These are phyloP conservation scores for Thinocorus orbignyianus DNA, from an alignment of 2,113 vertebrate genomes.

Conservation along the genomic window DNA sequence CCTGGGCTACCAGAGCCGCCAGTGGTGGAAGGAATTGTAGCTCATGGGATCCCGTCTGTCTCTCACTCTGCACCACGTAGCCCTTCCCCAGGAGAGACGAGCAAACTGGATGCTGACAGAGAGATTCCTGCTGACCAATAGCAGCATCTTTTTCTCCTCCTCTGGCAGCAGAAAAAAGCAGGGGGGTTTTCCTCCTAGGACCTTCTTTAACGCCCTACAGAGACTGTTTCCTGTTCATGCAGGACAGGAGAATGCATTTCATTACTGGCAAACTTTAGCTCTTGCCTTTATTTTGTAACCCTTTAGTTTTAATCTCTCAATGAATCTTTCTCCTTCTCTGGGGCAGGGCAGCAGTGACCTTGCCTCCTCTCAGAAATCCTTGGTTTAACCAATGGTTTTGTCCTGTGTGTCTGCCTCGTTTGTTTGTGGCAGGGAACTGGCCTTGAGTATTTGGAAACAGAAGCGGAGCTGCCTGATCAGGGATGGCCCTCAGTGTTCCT, in stretches of 20 bases:
- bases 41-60: constrained; percentile 85
- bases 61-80: constrained; percentile 80
- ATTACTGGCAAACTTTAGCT: constrained; percentile 70
- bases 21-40: constrained; percentile 87
- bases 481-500: background rate
- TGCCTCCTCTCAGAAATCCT: constrained; percentile 30
- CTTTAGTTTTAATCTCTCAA: constrained; percentile 65
- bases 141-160: constrained; percentile 69
- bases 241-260: constrained; percentile 67
- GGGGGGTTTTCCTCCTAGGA: constrained; percentile 61
- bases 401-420: background rate
- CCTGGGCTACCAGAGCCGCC: constrained; percentile 81
- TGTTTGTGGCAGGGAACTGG: background rate
- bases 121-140: constrained; percentile 93
- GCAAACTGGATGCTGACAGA: constrained; percentile 92
- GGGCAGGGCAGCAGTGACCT: constrained; percentile 60
- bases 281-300: constrained; percentile 77
- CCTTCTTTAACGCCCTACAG: constrained; percentile 61
- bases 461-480: constrained; percentile 21
- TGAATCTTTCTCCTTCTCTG: constrained; percentile 59
- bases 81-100: constrained; percentile 88
- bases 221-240: constrained; percentile 64
- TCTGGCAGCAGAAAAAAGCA: constrained; percentile 41
- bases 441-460: background rate
- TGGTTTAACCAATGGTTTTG: constrained; percentile 26